Conservation (phyloP, 2,797 vertebrate genomes). For the Alauda arvensis region DNA sequence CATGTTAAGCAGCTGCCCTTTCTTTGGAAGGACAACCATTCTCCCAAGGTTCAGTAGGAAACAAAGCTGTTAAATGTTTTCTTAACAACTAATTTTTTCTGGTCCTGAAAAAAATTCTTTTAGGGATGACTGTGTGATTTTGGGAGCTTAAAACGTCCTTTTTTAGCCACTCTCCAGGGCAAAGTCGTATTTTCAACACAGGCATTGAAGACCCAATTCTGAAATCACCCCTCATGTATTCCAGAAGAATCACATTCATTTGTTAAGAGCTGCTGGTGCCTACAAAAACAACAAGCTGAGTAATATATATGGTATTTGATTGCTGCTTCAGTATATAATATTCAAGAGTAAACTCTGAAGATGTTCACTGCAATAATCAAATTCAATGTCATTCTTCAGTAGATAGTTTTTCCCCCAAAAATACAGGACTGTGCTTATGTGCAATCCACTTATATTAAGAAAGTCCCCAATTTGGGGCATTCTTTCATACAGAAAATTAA, state of each 20-base stretch:
- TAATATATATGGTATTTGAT: background rate
- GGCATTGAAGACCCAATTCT: background rate
- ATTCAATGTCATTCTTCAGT: background rate
- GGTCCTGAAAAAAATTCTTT: background rate
- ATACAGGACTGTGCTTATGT: background rate
- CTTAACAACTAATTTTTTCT: background rate
- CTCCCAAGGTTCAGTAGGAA: background rate
- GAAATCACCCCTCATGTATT: background rate
- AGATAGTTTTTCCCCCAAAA: background rate
- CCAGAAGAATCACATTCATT: background rate
- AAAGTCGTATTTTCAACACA: background rate
- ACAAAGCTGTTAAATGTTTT: background rate
- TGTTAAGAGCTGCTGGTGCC: background rate
- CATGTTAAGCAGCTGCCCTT: background rate
- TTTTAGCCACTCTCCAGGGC: background rate
- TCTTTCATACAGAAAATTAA: rapidly evolving
- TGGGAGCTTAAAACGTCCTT: background rate
- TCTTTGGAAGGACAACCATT: background rate
- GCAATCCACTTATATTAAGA: background rate
- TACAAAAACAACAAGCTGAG: background rate
- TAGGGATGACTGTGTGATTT: background rate
- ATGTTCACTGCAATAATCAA: background rate
- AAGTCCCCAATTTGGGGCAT: background rate
- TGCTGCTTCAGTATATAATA: background rate
- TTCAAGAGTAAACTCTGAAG: background rate